Evolutionary conservation across 30 jellyfish, hydroid and myxozoan genomes (phyloP), one percentile per base, ranked within the genome.

Genomic region (Nemopilema nomurai): DNA sequence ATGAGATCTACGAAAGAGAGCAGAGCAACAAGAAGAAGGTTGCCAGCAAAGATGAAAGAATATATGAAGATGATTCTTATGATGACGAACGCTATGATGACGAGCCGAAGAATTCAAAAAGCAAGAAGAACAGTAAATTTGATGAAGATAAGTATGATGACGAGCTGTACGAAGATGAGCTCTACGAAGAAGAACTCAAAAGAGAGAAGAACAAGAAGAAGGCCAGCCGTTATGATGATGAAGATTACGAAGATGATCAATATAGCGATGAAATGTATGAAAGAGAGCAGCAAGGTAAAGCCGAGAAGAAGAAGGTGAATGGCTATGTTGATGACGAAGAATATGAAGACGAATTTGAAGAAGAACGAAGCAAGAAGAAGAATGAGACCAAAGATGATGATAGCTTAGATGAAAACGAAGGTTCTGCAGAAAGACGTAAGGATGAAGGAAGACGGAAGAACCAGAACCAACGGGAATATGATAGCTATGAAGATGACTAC

Each of bases 121-220:
- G 13, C 57, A 41, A 41, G 13, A 41, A 41, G 57, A 41, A 41
- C 13, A 6, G 57, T 41, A 6, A 6, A 19, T 7, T n/a, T 49
- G 84, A 74, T 8, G 84, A 74, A 0, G 51, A 74, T 3, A 71
- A 23, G 51, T 23, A 74, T 25, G 72, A 74, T 0, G 84, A 74
- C 49, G 84, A 74, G 49, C 84, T 49, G 20, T 22, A 50, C 63
- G 86, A 76, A 4, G 86, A 52, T 8, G 86, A 76, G 30, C 72
- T n/a, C 4, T 26, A 8, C 66, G 86, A 76, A 21, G 86, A 76
- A 20, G 84, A 74, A 22, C 84, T 33, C 52, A 26, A 78, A 8
- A 65, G 7, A 33, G 31, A 70, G 81, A 70, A 70, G 52, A n/a
- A n/a, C 52, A 76, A 22, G 77, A 0, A 41, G 1, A 52, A 76